Evolutionary conservation across 2,113 vertebrate genomes (phyloP).

Genomic region (Coregonus clupeaformis): DNA sequence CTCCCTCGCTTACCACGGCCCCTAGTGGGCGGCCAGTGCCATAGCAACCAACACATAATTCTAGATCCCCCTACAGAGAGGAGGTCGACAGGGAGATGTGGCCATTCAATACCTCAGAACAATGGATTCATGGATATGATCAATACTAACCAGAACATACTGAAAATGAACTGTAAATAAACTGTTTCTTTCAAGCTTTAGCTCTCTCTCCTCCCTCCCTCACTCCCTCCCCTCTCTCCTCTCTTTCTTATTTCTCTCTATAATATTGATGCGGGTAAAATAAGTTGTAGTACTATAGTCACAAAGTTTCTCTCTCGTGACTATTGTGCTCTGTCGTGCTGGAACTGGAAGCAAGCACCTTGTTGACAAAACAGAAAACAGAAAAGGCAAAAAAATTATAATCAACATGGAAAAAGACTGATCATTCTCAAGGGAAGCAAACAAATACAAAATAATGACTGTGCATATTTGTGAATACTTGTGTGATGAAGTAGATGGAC

Average conservation of each 20-base stretch:
- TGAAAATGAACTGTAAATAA: slow-evolving; percentile 65
- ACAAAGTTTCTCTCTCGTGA: slow-evolving; percentile 81
- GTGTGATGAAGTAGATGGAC: slow-evolving; percentile 47
- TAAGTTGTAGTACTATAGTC: slow-evolving; percentile 81
- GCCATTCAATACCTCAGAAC: slow-evolving; percentile 66
- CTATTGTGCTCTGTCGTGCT: slow-evolving; percentile 83
- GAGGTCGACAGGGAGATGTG: slow-evolving; percentile 47
- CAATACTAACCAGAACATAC: slow-evolving; percentile 47
- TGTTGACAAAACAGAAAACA: slow-evolving; percentile 70
- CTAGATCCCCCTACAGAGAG: slow-evolving; percentile 10
- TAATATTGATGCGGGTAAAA: slow-evolving; percentile 85
- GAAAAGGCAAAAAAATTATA: slow-evolving; percentile 39
- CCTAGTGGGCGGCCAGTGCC: slow-evolving; percentile 54
- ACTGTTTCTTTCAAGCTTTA: slow-evolving; percentile 37
- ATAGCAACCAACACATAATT: slow-evolving; percentile 59
- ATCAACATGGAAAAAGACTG: slow-evolving; percentile 57
- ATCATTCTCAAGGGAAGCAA: slow-evolving; percentile 53
- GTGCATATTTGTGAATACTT: slow-evolving; percentile 63
- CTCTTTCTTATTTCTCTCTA: slow-evolving; percentile 60
- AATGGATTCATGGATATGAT: slow-evolving; percentile 49
- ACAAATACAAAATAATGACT: slow-evolving; percentile 47
- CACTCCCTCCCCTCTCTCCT: slow-evolving; percentile 42
- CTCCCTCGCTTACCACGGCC: slow-evolving; percentile 42
- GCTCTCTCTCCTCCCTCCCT: slow-evolving; percentile 40
- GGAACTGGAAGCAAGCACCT: slow-evolving; percentile 88